A percentile compares a stretch with the other conserved stretches of the same genome.
Evolutionary conservation across 1,140 invertebrate genomes (phyloP).

Genomic region (Battus philenor): DNA sequence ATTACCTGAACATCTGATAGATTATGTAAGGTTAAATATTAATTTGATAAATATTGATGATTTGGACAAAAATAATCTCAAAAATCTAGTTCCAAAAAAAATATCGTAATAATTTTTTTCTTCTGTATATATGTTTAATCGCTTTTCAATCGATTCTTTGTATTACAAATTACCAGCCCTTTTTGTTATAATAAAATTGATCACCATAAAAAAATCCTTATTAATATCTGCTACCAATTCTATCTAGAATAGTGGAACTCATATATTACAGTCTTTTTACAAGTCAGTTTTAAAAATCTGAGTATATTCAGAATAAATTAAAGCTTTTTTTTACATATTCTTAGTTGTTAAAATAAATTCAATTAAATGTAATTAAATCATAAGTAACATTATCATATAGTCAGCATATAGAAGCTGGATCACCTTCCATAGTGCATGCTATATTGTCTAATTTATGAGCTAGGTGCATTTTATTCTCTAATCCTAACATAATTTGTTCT

Average conservation of each 20-base stretch:
- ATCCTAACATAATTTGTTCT: conserved; percentile 91
- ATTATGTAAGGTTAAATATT: not conserved
- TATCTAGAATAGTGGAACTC: conserved; percentile 54
- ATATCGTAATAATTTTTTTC: too few relatives aligned
- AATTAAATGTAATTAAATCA: conserved; percentile 72
- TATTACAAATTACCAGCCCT: too few relatives aligned
- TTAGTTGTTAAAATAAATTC: conserved; percentile 67
- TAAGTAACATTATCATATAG: conserved; percentile 63
- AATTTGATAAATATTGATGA: too few relatives aligned
- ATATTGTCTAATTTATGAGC: conserved; percentile 93
- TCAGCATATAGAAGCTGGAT: conserved; percentile 77
- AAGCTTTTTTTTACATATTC: conserved; percentile 74
- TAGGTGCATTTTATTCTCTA: conserved; percentile 92
- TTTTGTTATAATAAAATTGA: too few relatives aligned
- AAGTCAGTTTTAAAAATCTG: conserved; percentile 52
- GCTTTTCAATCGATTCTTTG: too few relatives aligned
- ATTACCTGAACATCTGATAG: not conserved
- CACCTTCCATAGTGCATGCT: conserved; percentile 91
- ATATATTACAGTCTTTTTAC: conserved; percentile 70
- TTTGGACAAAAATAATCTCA: too few relatives aligned
- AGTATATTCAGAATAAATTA: conserved; percentile 74
- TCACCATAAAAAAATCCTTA: not conserved
- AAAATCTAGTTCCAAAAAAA: too few relatives aligned
- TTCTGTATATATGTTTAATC: too few relatives aligned
- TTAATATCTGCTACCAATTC: conserved; percentile 34